These are phyloP conservation scores for Fulica atra DNA, from an alignment of 2,113 vertebrate species.

Conservation along the genomic window DNA sequence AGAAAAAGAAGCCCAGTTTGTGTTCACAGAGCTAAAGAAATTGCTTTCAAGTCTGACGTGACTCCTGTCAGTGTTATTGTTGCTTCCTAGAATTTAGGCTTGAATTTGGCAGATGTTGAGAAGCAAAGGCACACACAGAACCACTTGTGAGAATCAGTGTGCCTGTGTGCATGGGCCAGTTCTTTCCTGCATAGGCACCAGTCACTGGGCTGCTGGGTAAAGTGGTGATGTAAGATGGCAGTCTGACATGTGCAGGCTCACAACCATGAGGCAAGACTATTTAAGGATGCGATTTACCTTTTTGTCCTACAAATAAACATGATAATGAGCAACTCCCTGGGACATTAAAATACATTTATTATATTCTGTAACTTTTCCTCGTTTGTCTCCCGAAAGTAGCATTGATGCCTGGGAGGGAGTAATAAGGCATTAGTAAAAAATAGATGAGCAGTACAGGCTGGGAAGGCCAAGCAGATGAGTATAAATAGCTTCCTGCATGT, in stretches of 20 bases:
- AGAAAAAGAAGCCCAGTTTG: neutral
- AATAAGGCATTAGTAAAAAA: constrained; percentile 16
- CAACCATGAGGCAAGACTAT: neutral
- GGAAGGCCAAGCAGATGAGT: neutral
- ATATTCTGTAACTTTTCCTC: neutral
- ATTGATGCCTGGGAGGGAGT: neutral
- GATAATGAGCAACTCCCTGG: neutral
- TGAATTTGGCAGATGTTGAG: neutral
- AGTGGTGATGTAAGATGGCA: neutral
- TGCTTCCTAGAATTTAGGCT: constrained; percentile 54
- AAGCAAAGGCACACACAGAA: constrained; percentile 15
- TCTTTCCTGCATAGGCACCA: constrained; percentile 12
- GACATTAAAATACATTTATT: neutral
- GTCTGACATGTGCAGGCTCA: neutral
- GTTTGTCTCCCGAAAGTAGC: neutral
- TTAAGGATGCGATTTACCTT: neutral
- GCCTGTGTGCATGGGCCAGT: neutral
- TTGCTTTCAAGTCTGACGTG: neutral
- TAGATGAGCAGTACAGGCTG: neutral
- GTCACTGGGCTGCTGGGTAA: neutral
- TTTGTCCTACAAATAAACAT: neutral
- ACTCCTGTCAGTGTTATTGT: constrained; percentile 34
- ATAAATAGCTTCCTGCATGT: neutral
- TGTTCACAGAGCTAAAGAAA: neutral
- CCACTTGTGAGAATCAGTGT: constrained; percentile 5